Evolutionary conservation across 2,113 vertebrate genomes (phyloP).

Genomic region (Hippotragus niger): DNA sequence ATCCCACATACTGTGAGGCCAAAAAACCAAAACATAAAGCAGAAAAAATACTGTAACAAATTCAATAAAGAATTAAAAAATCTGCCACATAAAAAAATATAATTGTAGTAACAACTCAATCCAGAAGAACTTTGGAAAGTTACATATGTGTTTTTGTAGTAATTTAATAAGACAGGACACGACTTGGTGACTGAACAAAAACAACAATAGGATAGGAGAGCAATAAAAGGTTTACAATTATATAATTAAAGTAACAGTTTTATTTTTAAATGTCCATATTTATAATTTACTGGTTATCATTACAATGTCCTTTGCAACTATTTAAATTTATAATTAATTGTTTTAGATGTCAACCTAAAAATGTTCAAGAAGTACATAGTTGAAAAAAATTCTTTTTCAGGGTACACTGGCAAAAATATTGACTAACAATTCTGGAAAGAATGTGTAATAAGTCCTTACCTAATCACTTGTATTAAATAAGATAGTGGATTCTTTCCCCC

Average conservation of each 20-base stretch:
- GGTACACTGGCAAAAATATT: not conserved
- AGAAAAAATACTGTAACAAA: not conserved
- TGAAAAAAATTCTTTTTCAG: not conserved
- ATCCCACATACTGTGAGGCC: not conserved
- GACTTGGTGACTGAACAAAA: not conserved
- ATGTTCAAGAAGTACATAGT: not conserved
- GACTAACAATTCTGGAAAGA: not conserved
- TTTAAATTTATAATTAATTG: not conserved
- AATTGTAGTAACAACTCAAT: not conserved
- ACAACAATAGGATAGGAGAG: not conserved
- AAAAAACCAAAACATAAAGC: not conserved
- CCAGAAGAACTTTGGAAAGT: not conserved
- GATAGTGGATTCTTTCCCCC: not conserved
- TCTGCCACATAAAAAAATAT: not conserved
- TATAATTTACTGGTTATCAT: not conserved
- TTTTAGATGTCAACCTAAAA: not conserved
- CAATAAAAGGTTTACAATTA: constrained; percentile 2
- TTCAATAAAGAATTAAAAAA: not conserved
- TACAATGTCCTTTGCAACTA: not conserved
- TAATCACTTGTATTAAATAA: not conserved
- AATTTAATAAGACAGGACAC: not conserved
- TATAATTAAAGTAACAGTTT: constrained; percentile 2
- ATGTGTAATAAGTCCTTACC: not conserved
- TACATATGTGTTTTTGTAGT: not conserved
- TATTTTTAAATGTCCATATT: constrained; percentile 29